Base-by-base conservation (phyloP, 2,888 invertebrate species). In the Zeuzera pyrina region DNA sequence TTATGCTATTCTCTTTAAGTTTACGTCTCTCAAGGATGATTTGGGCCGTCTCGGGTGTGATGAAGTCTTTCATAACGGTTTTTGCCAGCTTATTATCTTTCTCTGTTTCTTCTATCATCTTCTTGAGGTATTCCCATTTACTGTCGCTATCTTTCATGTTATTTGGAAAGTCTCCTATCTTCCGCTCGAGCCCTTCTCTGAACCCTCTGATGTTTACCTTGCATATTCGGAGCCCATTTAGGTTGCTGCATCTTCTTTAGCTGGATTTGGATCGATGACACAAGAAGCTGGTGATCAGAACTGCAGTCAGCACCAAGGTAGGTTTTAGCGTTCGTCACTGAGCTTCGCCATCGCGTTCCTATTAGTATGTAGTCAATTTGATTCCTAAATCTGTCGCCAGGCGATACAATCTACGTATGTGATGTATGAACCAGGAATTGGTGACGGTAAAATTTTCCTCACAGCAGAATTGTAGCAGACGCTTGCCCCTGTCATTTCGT, bases 291-390 rank as follows among this genome's bases (percentile, higher is more conserved):
- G 15, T 33, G 33, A 11, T 29, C 29, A 7, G 6, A 7, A 12
- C 30, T 31, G 14, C 37, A 37, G 29, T 38, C 33, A 1, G 38
- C 38, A 11, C 35, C 35, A 8, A 31, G 35, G 7, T 16, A 29
- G 3, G 38, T 38, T n/a, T 7, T 29, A 15, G 29, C 15, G 21
- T 36, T 36, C 6, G 14, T 30, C 6, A n/a, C n/a, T n/a, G n/a
- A n/a, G n/a, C n/a, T n/a, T n/a, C n/a, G n/a, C n/a, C n/a, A n/a
- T n/a, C n/a, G 19, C 5, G 25, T 21, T 4, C 26, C 11, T 16
- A 31, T 16, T 12, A 35, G 10, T 15, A 38, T 32, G 14, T 31
- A 38, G 15, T 38, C 35, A 16, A 38, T 38, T 23, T 35, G 35
- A 14, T 35, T n/a, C n/a, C n/a, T n/a, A n/a, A n/a, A n/a, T n/a